These are phyloP conservation scores for Phyllostomus discolor DNA, from an alignment of 2,113 vertebrate genomes.

Conservation along the genomic window DNA sequence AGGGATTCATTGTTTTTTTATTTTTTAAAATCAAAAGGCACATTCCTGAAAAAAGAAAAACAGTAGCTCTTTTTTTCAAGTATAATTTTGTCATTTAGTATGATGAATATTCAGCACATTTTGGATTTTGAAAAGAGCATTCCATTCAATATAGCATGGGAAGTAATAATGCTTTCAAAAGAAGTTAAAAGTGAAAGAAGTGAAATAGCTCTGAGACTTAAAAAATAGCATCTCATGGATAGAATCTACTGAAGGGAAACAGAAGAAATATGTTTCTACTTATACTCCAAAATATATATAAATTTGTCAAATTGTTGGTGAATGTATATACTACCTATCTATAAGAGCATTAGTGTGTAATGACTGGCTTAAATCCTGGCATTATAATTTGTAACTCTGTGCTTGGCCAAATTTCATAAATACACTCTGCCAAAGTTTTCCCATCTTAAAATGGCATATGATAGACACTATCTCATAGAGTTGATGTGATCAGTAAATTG, in stretches of 20 bases:
- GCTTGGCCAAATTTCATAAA: neutral
- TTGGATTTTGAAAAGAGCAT: neutral
- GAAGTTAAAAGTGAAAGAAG: neutral
- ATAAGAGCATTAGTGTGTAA: neutral
- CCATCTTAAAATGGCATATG: neutral
- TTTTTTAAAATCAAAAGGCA: neutral
- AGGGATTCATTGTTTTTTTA: neutral
- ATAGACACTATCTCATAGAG: neutral
- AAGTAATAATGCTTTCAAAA: neutral
- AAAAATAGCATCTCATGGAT: neutral
- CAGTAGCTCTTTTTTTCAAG: neutral
- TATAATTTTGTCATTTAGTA: neutral
- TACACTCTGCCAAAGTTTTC: neutral
- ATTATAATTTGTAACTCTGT: neutral
- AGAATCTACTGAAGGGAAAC: neutral
- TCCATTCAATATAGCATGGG: neutral
- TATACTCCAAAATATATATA: neutral
- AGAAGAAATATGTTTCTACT: neutral
- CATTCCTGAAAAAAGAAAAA: neutral
- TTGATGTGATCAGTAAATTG: neutral
- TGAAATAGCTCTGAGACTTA: neutral
- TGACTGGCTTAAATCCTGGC: neutral
- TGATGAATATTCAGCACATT: neutral
- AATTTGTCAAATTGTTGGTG: neutral
- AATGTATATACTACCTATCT: neutral